These are phyloP conservation scores for Trimorus sp. DNA, from an alignment of 2,888 invertebrate species.

Conservation along the genomic window DNA sequence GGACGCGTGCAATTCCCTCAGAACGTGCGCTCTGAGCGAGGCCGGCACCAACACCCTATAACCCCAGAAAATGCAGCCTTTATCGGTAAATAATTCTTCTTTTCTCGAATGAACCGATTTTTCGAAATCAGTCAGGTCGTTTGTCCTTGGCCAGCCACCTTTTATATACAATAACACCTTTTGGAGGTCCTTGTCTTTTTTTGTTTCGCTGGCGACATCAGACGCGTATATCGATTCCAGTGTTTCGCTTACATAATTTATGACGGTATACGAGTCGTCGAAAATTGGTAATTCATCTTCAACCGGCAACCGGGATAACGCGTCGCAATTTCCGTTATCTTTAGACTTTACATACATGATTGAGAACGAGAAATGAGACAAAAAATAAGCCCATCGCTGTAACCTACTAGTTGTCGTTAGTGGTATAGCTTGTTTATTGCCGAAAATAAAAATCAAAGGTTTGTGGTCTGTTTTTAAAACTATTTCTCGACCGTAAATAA, in stretches of 20 bases:
- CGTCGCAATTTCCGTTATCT: constrained; percentile 61
- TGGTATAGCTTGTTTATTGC: constrained; percentile 39
- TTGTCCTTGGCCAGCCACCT: constrained; percentile 12
- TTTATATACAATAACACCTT: constrained; percentile 5
- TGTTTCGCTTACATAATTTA: constrained; percentile 7
- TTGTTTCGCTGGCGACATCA: constrained; percentile 10
- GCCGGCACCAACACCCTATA: too few relatives aligned
- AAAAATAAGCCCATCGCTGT: constrained; percentile 71
- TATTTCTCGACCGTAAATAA: constrained; percentile 67
- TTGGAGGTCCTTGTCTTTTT: constrained; percentile 14
- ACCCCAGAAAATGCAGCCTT: too few relatives aligned
- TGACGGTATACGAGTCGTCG: background rate
- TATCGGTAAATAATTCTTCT: too few relatives aligned
- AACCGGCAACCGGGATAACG: constrained; percentile 43
- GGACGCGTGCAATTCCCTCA: too few relatives aligned
- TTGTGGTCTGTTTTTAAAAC: constrained; percentile 77
- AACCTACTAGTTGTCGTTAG: constrained; percentile 69
- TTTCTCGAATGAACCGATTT: too few relatives aligned
- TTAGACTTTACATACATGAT: constrained; percentile 50
- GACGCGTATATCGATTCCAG: constrained; percentile 2
- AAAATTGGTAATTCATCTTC: constrained; percentile 1
- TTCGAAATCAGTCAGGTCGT: background rate
- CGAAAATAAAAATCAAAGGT: constrained; percentile 75
- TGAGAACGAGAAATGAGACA: constrained; percentile 72
- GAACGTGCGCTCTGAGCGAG: too few relatives aligned